Base-by-base conservation (phyloP, 2,113 vertebrate genomes). In the Natator depressus region DNA sequence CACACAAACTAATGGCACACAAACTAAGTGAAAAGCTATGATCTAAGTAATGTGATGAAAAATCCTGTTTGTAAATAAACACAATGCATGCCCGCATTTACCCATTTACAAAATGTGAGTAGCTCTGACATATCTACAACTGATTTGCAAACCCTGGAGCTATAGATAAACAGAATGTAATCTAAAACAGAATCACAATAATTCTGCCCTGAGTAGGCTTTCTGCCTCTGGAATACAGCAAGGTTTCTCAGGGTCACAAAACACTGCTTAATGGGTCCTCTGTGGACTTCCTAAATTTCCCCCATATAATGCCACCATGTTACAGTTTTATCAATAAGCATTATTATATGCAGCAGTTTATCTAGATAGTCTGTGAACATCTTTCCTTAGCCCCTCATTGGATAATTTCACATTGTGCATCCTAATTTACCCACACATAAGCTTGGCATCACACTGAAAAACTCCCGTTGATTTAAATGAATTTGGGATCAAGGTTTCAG, bases 181-280 rank as follows among this genome's bases (percentile, higher is more conserved):
- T 53, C 31, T 85, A 49, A 85, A 85, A 92, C 59, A 72, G 79
- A 93, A 94, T 91, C 57, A 57, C 76, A 85, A 16, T 90, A 87
- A 62, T 55, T 90, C 31, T 91, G 5, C 47, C 83, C 89, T 54
- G 17, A 96, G 80, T 46, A 75, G 91, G 12, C 19, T 88, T 91
- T 75, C 53, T 92, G 89, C 89, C 13, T 80, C 62, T 82, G 59
- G 92, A 93, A 69, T 88, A 90, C 31, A 85, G 19, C 54, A 90
- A 82, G 49, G 76, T 95, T 95, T 91, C 92, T 88, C 80, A 59
- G 83, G 93, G 80, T 82, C 46, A 93, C 89, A 95, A 89, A 42
- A 84, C 81, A 93, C 31, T 94, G 90, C 16, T 25, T 91, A 8
- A 80, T 51, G 27, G 24, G 42, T 54, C 51, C 53, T 80, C 93